Base-by-base conservation (phyloP, 2,888 invertebrate genomes). In the Listrodromus nycthemerus region DNA sequence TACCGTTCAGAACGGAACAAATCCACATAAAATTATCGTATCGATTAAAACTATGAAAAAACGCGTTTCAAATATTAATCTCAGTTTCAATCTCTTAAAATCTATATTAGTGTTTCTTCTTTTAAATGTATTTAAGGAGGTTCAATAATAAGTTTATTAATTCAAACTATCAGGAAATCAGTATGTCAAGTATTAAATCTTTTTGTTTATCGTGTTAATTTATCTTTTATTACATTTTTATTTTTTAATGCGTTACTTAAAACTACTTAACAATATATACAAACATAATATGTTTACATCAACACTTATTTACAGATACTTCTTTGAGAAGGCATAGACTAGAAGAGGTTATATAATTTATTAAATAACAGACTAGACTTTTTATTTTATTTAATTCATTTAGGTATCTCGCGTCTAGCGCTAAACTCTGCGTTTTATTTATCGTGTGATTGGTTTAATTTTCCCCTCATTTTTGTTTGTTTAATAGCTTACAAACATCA, bases 181-280 rank as follows among this genome's bases (percentile, higher is more conserved):
- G 80, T 77, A 79, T 61, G 58, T 83, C 73, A 70, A 82, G 79
- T 86, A 83, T 82, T 82, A 82, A 82, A 84, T 82, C 30, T 69
- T 71, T 81, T 81, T 69, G 73, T 78, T 77, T 74, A 85, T 87
- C 81, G 84, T 87, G 85, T 85, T 86, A 86, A 87, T 87, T 83
- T 83, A 87, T 86, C 86, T 79, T 87, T 87, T 85, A 87, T 87
- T 88, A 88, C 87, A 86, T 85, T 85, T 79, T 83, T 84, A 74
- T 83, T 87, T 84, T 73, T 69, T 73, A 79, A 86, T 86, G 80
- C 86, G 86, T 85, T 83, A 87, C 86, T 88, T 87, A 87, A 86
- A 88, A 88, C 88, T 88, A 88, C 88, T 87, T 88, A 88, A 88
- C 88, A 88, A 87, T 88, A 88, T 88, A 82, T 88, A 88, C 88